These are phyloP conservation scores for Colletes gigas DNA, from an alignment of 1,140 invertebrate species.

Conservation along the genomic window DNA sequence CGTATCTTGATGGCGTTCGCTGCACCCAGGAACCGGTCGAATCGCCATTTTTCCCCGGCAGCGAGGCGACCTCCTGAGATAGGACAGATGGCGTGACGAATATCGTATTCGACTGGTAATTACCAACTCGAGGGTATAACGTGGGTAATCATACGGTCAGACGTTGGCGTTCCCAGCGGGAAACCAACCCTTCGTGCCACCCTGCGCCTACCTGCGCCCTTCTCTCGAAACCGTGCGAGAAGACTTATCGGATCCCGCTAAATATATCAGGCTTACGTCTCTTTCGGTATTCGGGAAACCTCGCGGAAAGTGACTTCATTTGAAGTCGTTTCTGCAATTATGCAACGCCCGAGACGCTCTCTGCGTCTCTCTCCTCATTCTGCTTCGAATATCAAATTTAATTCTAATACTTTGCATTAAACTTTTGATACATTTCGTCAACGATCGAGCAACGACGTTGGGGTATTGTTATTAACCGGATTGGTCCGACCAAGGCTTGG, in stretches of 20 bases:
- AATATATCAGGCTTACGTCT: conserved; percentile 46
- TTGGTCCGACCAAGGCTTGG: background rate
- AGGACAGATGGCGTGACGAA: conserved; percentile 70
- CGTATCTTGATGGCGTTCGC: background rate
- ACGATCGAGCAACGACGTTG: too few relatives aligned
- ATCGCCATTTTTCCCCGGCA: conserved; percentile 6
- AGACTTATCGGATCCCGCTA: conserved; percentile 41
- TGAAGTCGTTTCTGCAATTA: conserved; percentile 11
- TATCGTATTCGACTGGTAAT: conserved; percentile 69
- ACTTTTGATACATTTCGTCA: too few relatives aligned
- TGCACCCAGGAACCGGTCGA: background rate
- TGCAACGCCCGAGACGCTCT: background rate
- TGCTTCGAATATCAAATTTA: too few relatives aligned
- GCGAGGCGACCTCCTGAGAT: conserved; percentile 46
- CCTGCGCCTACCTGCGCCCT: conserved; percentile 19
- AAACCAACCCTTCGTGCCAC: conserved; percentile 36
- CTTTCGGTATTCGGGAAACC: conserved; percentile 34
- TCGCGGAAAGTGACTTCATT: conserved; percentile 42
- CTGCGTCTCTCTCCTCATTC: too few relatives aligned
- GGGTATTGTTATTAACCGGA: background rate
- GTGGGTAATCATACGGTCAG: conserved; percentile 63
- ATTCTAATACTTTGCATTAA: too few relatives aligned
- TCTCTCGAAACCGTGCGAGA: conserved; percentile 27
- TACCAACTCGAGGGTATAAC: conserved; percentile 54
- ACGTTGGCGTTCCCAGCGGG: conserved; percentile 59